phyloP scores from a whole-genome alignment of 2,888 invertebrate species.

The Amblyteles armatorius region DNA sequence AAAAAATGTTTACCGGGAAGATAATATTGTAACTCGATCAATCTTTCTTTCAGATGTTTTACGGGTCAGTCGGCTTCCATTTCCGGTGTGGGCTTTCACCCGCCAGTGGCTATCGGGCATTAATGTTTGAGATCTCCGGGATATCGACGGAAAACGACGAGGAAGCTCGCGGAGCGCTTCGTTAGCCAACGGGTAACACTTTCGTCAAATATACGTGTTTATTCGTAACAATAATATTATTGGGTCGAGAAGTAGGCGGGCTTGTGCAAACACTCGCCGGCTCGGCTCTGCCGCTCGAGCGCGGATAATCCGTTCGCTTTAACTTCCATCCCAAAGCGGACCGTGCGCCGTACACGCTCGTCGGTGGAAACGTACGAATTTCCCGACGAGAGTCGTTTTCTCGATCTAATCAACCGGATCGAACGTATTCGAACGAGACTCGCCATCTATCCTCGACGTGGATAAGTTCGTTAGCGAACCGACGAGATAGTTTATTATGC shows the following conservation, averaged over 20 bases:
- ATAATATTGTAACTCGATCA: not conserved
- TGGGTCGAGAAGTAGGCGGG: conserved; percentile 60
- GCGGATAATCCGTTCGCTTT: conserved; percentile 42
- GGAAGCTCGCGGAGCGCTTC: conserved; percentile 51
- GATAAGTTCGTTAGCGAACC: conserved; percentile 50
- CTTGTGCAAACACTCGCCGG: conserved; percentile 56
- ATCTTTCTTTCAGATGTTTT: not conserved
- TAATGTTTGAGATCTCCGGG: conserved; percentile 40
- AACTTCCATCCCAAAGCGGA: conserved; percentile 26
- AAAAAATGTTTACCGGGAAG: not conserved
- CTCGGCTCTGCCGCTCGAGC: conserved; percentile 8
- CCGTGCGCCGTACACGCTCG: not conserved
- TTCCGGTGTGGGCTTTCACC: not conserved
- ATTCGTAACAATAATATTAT: conserved; percentile 72
- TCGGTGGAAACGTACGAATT: not conserved
- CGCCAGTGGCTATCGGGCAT: conserved; percentile 38
- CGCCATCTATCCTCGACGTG: conserved; percentile 14
- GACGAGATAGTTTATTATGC: conserved; percentile 31
- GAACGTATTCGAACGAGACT: conserved; percentile 17
- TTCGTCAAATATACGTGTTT: conserved; percentile 70
- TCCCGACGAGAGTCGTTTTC: conserved; percentile 30
- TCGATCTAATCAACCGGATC: conserved; percentile 24
- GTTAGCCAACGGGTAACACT: conserved; percentile 64
- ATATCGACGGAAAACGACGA: conserved; percentile 13
- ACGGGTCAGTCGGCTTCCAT: not conserved